phyloP scores from a whole-genome alignment of 2,888 invertebrate species.

The Macaria notata region DNA sequence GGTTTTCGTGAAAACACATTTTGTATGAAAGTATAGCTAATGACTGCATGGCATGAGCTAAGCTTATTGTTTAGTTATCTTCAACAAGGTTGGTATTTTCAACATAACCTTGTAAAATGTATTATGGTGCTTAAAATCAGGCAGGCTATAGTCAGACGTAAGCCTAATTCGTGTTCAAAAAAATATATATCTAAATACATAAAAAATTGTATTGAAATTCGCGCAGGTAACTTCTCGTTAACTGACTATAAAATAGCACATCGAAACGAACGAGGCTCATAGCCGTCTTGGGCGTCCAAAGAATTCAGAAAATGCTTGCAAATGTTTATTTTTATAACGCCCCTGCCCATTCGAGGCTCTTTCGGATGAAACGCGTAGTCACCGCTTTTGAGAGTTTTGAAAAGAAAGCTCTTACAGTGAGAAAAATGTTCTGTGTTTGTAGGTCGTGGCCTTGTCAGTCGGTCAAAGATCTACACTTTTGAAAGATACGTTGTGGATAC shows the following conservation, averaged over 20 bases:
- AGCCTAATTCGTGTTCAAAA: too few relatives aligned
- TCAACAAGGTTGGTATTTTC: too few relatives aligned
- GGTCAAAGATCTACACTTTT: constrained; percentile 41
- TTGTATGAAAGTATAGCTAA: too few relatives aligned
- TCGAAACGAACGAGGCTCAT: constrained; percentile 23
- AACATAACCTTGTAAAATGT: too few relatives aligned
- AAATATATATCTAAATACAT: too few relatives aligned
- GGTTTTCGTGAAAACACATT: too few relatives aligned
- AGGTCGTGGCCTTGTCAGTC: constrained; percentile 56
- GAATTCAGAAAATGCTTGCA: constrained; percentile 46
- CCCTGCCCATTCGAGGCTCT: constrained; percentile 36
- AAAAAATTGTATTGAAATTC: too few relatives aligned
- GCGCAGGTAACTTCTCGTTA: too few relatives aligned
- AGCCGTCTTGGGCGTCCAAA: constrained; percentile 27
- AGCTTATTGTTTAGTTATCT: too few relatives aligned
- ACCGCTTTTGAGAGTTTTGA: constrained; percentile 57
- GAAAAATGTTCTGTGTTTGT: constrained; percentile 45
- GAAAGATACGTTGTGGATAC: constrained; percentile 23
- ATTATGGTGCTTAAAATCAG: too few relatives aligned
- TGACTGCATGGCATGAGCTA: too few relatives aligned
- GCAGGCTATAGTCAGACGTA: too few relatives aligned
- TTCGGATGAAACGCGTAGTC: constrained; percentile 56
- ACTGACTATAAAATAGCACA: constrained; percentile 11
- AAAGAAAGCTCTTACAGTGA: constrained; percentile 57
- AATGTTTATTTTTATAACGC: constrained; percentile 53